A percentile compares a stretch with the other conserved stretches of the same genome.
phyloP scores from a whole-genome alignment of 1,140 invertebrate genomes.

The Drosophila pandora region DNA sequence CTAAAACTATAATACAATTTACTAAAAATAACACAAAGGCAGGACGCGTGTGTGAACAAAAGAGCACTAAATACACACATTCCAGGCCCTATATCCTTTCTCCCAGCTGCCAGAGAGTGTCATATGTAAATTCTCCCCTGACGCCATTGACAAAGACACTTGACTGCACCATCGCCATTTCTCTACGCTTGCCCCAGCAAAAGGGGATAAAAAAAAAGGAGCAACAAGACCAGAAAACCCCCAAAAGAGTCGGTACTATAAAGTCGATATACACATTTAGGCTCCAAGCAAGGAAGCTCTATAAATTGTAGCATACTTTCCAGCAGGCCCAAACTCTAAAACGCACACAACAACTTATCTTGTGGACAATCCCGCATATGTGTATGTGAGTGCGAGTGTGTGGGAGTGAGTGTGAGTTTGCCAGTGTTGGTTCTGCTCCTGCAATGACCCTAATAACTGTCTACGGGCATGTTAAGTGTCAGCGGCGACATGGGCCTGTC shows the following conservation, averaged over 20 bases:
- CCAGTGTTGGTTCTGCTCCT: constrained; percentile 32
- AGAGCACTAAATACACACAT: constrained; percentile 66
- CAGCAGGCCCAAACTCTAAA: constrained; percentile 66
- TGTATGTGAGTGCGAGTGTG: constrained; percentile 1
- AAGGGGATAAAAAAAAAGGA: constrained; percentile 28
- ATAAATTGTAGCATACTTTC: constrained; percentile 76
- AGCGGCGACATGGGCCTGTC: constrained; percentile 76
- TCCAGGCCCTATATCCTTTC: constrained; percentile 17
- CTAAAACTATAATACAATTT: constrained; percentile 82
- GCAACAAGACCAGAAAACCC: constrained; percentile 21
- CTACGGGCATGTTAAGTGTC: constrained; percentile 81
- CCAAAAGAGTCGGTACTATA: constrained; percentile 60
- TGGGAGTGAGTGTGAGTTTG: constrained; percentile 3
- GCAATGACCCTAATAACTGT: constrained; percentile 78
- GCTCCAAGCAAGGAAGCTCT: constrained; percentile 54
- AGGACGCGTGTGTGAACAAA: constrained; percentile 51
- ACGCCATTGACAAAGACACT: constrained; percentile 79
- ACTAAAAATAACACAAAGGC: constrained; percentile 75
- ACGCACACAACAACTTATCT: constrained; percentile 57
- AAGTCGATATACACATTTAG: constrained; percentile 78
- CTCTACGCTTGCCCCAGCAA: neutral
- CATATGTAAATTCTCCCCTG: constrained; percentile 81
- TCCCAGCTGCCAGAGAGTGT: constrained; percentile 56
- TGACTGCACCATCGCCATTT: constrained; percentile 32
- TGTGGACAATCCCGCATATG: constrained; percentile 21